phyloP scores from a whole-genome alignment of 2,113 vertebrate species.

The Ictidomys tridecemlineatus region DNA sequence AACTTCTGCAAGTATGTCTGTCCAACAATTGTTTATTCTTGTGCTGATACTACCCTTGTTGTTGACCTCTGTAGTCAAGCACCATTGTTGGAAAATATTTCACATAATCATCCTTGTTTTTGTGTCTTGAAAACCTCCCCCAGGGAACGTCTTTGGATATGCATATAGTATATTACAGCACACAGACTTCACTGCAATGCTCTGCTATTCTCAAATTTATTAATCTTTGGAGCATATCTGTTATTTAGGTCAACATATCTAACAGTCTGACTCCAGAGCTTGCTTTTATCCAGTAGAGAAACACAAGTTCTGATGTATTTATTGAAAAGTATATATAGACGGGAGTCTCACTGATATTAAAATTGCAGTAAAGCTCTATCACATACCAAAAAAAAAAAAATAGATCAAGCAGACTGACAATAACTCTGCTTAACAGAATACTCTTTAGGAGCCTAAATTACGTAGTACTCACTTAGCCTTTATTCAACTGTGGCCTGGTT shows the following conservation, averaged over 20 bases:
- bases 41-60: not conserved
- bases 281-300: not conserved
- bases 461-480: not conserved
- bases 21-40: too few relatives aligned
- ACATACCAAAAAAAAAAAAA: conserved; percentile 13
- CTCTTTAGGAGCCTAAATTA: not conserved
- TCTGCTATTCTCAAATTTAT: not conserved
- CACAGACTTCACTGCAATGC: not conserved
- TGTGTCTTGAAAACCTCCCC: not conserved
- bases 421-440: not conserved
- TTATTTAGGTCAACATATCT: not conserved
- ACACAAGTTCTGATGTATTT: not conserved
- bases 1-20: not conserved
- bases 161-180: too few relatives aligned
- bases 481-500: too few relatives aligned
- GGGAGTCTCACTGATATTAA: not conserved
- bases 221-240: not conserved
- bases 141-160: not conserved
- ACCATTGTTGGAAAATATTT: not conserved
- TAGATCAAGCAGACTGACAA: not conserved
- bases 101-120: too few relatives aligned
- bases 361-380: not conserved
- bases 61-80: not conserved
- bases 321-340: fast-evolving
- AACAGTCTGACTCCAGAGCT: not conserved